phyloP scores from a whole-genome alignment of 2,113 vertebrate species.

The Dicaeum eximium region DNA sequence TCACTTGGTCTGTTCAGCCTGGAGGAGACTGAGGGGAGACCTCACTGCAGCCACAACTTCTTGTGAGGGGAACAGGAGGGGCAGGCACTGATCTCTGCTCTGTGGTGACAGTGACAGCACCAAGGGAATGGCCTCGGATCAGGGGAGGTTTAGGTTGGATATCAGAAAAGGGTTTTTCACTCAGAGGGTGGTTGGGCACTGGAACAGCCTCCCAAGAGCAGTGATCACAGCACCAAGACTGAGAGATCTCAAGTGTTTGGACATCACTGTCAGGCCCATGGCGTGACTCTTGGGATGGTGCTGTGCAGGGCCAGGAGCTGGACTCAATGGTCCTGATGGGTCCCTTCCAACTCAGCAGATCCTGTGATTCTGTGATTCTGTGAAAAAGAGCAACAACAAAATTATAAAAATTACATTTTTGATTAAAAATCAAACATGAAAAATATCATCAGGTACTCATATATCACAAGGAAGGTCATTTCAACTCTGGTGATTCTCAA shows the following conservation, averaged over 20 bases:
- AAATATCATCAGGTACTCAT: not conserved
- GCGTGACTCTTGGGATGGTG: not conserved
- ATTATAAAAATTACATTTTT: not conserved
- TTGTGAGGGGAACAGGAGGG: accelerated
- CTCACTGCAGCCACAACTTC: not conserved
- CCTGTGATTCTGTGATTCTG: not conserved
- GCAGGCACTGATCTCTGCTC: not conserved
- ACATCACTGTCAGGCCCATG: not conserved
- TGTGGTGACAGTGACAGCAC: not conserved
- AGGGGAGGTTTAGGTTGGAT: not conserved
- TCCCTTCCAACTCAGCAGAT: not conserved
- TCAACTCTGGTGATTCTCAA: not conserved
- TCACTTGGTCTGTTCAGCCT: not conserved
- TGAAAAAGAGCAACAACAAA: not conserved
- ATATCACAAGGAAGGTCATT: not conserved
- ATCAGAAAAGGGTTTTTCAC: not conserved
- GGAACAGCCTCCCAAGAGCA: not conserved
- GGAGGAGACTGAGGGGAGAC: not conserved
- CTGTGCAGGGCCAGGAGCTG: not conserved
- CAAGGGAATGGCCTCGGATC: accelerated
- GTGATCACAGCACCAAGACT: not conserved
- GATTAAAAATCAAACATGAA: not conserved
- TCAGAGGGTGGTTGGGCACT: not conserved
- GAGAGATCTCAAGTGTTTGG: not conserved
- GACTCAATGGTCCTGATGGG: not conserved